A percentile compares a stretch with the other conserved stretches of the same genome.
Evolutionary conservation across 2,797 vertebrate genomes (phyloP).

Genomic region (Hydrocynus forskahlii): DNA sequence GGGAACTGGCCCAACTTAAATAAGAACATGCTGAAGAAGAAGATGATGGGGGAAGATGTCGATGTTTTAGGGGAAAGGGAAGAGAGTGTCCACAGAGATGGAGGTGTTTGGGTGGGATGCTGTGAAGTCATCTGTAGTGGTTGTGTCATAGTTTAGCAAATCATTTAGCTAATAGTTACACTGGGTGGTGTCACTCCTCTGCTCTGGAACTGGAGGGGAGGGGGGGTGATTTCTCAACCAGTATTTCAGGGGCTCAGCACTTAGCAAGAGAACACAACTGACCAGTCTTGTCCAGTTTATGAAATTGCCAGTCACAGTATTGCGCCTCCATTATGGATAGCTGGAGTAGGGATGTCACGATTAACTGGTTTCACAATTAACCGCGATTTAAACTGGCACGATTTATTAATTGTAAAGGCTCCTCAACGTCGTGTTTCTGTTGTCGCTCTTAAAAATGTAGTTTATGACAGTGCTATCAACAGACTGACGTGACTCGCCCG

Average conservation of each 20-base stretch:
- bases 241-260: neutral
- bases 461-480: too few species aligned
- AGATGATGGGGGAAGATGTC: constrained; percentile 25
- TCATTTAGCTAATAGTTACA: neutral
- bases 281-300: neutral
- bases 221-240: neutral
- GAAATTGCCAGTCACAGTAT: neutral
- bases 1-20: constrained; percentile 69
- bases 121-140: neutral
- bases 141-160: neutral
- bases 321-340: neutral
- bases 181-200: neutral
- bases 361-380: too few species aligned
- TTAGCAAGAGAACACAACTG: neutral
- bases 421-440: too few species aligned
- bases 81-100: neutral
- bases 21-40: constrained; percentile 14
- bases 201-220: neutral
- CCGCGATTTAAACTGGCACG: too few species aligned
- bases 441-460: too few species aligned
- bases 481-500: too few species aligned
- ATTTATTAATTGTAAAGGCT: too few species aligned
- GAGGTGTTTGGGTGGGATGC: neutral
- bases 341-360: neutral
- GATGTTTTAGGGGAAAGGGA: constrained; percentile 7